These are phyloP conservation scores for Stratiolaelaps scimitus DNA, from an alignment of 1,140 invertebrate genomes.

Conservation along the genomic window DNA sequence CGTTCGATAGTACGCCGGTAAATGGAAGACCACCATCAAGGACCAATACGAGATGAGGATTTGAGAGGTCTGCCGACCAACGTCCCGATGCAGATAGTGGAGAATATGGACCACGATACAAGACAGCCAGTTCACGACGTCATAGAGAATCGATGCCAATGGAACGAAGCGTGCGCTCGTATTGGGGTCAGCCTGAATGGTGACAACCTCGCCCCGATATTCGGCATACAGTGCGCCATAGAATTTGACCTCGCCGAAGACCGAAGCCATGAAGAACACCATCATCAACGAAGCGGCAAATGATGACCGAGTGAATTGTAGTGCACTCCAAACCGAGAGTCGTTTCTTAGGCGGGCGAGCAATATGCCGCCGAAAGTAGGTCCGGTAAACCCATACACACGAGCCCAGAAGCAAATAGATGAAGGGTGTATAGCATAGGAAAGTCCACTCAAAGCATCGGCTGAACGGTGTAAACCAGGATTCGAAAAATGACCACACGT, in stretches of 20 bases:
- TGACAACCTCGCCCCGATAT: background rate
- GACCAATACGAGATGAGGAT: slow-evolving; percentile 7
- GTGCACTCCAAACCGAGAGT: slow-evolving; percentile 7
- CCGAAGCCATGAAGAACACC: background rate
- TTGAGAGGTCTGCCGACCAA: background rate
- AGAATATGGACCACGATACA: slow-evolving; percentile 7
- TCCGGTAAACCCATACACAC: slow-evolving; percentile 5
- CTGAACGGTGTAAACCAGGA: slow-evolving; percentile 23
- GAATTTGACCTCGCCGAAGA: slow-evolving; percentile 8
- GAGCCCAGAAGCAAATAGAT: background rate
- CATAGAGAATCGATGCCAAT: slow-evolving; percentile 14
- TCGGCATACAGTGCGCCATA: slow-evolving; percentile 1
- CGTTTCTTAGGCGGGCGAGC: background rate
- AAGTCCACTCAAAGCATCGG: slow-evolving; percentile 19
- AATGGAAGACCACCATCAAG: background rate
- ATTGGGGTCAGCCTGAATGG: no score
- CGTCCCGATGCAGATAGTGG: slow-evolving; percentile 16
- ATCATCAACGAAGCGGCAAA: background rate
- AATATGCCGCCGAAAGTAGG: background rate
- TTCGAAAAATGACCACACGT: slow-evolving; percentile 1
- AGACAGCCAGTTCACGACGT: slow-evolving; percentile 8
- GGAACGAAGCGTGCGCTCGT: background rate
- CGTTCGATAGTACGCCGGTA: slow-evolving; percentile 1
- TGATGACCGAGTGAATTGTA: background rate
- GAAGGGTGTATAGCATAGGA: background rate